Conservation (phyloP, 2,888 invertebrate genomes). For the Leucophenga maculata region DNA sequence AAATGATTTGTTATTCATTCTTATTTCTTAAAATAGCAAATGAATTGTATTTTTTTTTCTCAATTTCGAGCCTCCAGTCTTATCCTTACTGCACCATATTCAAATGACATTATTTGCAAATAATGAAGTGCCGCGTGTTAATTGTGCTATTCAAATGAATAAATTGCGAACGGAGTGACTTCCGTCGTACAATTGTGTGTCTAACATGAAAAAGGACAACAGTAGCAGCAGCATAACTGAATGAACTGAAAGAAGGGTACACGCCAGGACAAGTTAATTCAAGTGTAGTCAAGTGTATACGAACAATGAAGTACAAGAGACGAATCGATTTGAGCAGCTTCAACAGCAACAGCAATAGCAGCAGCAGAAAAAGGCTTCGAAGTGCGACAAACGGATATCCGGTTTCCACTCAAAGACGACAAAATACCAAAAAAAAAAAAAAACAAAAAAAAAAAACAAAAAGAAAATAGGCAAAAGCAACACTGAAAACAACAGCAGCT, state of each 20-base stretch:
- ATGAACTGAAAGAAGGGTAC: neutral
- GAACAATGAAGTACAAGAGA: neutral
- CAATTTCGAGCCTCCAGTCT: too few species aligned
- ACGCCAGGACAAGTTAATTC: neutral
- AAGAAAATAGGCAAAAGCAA: neutral
- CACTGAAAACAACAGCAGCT: neutral
- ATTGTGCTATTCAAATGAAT: conserved; percentile 7
- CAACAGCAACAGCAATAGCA: neutral
- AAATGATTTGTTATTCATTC: too few species aligned
- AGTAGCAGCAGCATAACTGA: neutral
- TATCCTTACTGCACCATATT: too few species aligned
- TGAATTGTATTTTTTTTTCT: too few species aligned
- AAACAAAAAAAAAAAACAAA: conserved; percentile 5
- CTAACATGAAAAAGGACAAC: conserved; percentile 5
- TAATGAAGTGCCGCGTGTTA: too few species aligned
- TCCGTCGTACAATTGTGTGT: neutral
- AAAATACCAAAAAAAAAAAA: neutral
- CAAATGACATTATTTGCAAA: too few species aligned
- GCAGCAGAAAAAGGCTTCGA: conserved; percentile 36
- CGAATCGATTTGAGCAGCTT: neutral
- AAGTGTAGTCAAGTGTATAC: neutral
- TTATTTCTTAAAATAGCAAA: too few species aligned
- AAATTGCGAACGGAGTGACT: conserved; percentile 8
- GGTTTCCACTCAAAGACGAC: conserved; percentile 32
- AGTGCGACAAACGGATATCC: conserved; percentile 59